Evolutionary conservation across 2,113 vertebrate genomes (phyloP).

Genomic region (Peromyscus maniculatus): DNA sequence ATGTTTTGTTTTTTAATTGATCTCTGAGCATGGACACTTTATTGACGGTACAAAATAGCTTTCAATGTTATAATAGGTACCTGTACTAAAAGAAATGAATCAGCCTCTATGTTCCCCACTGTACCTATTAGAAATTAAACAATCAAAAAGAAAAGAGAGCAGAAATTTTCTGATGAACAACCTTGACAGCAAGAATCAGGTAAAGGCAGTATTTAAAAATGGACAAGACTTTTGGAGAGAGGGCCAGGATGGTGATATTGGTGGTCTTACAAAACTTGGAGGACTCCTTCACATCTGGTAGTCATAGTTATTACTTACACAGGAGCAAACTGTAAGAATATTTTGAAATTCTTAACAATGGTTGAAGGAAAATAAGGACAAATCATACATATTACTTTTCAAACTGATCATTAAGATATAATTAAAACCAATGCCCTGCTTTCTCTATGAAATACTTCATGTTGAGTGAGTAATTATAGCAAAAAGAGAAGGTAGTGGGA

Average conservation of each 20-base stretch:
- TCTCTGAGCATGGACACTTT: not conserved
- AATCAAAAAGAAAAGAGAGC: not conserved
- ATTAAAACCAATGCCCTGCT: not conserved
- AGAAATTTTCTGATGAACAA: not conserved
- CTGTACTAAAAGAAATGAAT: not conserved
- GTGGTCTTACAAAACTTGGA: not conserved
- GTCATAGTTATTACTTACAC: not conserved
- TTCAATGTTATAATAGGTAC: not conserved
- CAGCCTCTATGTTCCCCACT: rapidly evolving
- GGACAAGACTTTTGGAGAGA: not conserved
- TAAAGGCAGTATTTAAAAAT: not conserved
- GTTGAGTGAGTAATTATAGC: not conserved
- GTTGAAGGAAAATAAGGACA: not conserved
- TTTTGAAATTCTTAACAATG: not conserved
- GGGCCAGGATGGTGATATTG: not conserved
- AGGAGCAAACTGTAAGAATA: not conserved
- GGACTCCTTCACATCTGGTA: rapidly evolving
- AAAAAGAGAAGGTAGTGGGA: not conserved
- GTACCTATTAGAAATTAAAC: not conserved
- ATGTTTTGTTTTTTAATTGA: not conserved
- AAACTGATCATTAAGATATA: not conserved
- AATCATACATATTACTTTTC: not conserved
- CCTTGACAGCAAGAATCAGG: not conserved
- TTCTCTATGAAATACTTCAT: not conserved
- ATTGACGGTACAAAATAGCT: not conserved